phyloP scores from a whole-genome alignment of 2,888 invertebrate species.

The Tridacna gigas region DNA sequence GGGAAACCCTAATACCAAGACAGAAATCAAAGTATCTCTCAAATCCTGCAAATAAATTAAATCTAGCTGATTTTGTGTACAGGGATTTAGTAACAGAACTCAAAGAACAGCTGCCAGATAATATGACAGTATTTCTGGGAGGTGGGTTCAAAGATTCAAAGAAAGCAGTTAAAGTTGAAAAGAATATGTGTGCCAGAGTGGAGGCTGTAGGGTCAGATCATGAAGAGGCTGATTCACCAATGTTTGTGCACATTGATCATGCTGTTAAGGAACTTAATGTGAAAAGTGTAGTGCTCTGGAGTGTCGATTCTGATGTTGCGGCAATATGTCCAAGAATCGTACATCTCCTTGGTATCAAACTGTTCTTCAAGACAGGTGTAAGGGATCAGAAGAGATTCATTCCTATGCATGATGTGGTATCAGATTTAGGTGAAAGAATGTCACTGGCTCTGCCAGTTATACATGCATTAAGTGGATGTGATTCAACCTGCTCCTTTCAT shows the following conservation, averaged over 20 bases:
- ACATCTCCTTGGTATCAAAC: neutral
- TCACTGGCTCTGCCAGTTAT: slow-evolving; percentile 4
- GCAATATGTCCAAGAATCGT: slow-evolving; percentile 6
- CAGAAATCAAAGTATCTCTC: neutral
- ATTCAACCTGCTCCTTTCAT: slow-evolving; percentile 4
- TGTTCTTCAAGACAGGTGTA: slow-evolving; percentile 23
- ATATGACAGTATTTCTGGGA: neutral
- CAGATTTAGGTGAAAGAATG: slow-evolving; percentile 14
- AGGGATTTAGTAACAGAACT: neutral
- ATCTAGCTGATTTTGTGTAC: neutral
- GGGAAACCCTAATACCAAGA: neutral
- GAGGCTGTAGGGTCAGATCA: slow-evolving; percentile 24
- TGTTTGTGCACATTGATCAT: slow-evolving; percentile 1
- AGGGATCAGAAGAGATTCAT: slow-evolving; percentile 1
- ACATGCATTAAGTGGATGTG: slow-evolving; percentile 11
- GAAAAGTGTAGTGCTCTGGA: neutral
- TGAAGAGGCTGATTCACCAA: slow-evolving; percentile 20
- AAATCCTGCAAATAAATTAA: slow-evolving; percentile 11
- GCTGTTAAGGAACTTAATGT: neutral
- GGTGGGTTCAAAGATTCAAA: slow-evolving; percentile 15
- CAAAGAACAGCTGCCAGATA: neutral
- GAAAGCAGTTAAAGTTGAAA: neutral
- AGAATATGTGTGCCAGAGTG: neutral
- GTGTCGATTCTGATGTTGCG: slow-evolving; percentile 22
- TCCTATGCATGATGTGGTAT: slow-evolving; percentile 24